These are phyloP conservation scores for Lamellibrachia luymesi DNA, from an alignment of 1,140 invertebrate species.

Conservation along the genomic window DNA sequence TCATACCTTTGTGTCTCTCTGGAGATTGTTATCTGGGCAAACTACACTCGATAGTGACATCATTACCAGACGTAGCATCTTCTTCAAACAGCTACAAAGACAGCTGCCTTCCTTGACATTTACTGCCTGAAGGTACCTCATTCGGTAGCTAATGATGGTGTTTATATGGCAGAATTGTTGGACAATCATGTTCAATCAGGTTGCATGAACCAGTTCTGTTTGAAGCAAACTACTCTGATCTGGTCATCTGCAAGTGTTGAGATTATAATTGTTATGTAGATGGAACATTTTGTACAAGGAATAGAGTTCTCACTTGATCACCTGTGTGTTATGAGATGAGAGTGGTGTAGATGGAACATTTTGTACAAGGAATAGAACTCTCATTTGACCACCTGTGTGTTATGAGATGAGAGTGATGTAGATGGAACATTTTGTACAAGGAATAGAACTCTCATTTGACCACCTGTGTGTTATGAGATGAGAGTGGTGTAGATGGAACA, in stretches of 20 bases:
- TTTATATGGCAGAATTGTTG: background rate
- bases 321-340: no score
- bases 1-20: background rate
- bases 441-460: background rate
- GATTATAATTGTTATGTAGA: background rate
- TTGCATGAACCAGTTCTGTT: background rate
- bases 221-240: background rate
- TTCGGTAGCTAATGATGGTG: background rate
- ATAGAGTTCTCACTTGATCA: background rate
- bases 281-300: background rate
- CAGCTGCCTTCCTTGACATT: background rate
- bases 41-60: background rate
- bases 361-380: background rate
- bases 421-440: background rate
- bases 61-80: background rate
- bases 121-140: background rate
- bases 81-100: background rate
- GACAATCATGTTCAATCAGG: background rate
- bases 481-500: background rate
- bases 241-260: background rate
- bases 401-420: no score
- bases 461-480: no score
- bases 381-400: no score
- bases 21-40: background rate
- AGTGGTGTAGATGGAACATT: background rate